These are phyloP conservation scores for Sinocyclocheilus rhinocerous DNA, from an alignment of 2,113 vertebrate genomes.

Conservation along the genomic window DNA sequence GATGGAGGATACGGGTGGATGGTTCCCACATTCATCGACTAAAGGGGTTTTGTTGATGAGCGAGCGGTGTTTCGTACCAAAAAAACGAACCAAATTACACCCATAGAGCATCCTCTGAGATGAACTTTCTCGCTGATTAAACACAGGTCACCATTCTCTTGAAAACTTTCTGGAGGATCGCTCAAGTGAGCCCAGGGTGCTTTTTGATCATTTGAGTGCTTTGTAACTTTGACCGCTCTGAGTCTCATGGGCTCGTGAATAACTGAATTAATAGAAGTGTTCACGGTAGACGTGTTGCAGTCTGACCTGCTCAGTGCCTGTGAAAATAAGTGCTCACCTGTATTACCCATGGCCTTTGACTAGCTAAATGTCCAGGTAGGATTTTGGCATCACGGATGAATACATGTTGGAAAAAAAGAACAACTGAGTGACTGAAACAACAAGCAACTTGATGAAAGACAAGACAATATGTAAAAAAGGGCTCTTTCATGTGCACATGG, in stretches of 20 bases:
- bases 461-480: neutral
- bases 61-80: neutral
- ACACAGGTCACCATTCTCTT: conserved; percentile 30
- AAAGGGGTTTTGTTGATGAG: conserved; percentile 39
- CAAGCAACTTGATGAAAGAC: conserved; percentile 28
- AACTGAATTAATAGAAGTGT: conserved; percentile 44
- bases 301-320: conserved; percentile 23
- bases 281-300: neutral
- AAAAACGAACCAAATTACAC: conserved; percentile 23
- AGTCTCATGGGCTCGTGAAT: conserved; percentile 33
- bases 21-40: conserved; percentile 29
- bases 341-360: conserved; percentile 48
- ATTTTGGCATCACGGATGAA: conserved; percentile 43
- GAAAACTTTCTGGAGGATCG: conserved; percentile 26
- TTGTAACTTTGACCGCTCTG: conserved; percentile 17
- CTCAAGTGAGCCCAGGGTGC: conserved; percentile 28
- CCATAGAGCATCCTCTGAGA: conserved; percentile 3
- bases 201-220: conserved; percentile 37
- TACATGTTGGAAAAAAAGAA: conserved; percentile 30
- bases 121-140: conserved; percentile 19
- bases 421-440: conserved; percentile 43
- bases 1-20: conserved; percentile 17
- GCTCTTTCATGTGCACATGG: neutral
- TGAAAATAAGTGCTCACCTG: conserved; percentile 48
- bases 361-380: conserved; percentile 49